Evolutionary conservation across 2,888 invertebrate species (phyloP), one percentile per base, ranked within the genome.

Genomic region (Cantharis rustica): DNA sequence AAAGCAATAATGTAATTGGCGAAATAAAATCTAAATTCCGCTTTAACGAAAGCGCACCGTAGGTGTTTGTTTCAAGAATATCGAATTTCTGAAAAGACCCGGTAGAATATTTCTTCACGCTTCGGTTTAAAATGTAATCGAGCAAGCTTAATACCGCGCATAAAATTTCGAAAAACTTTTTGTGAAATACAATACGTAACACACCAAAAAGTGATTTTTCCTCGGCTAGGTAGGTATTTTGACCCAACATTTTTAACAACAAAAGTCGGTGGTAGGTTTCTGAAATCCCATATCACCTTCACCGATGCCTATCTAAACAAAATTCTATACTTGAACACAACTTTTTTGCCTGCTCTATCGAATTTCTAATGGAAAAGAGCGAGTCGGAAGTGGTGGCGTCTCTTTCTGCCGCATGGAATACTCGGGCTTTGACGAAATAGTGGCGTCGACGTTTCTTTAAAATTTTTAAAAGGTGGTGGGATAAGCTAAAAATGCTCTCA

Each of bases 401-500:
- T 17, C 10, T 1, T 3, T 66, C 20, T 66, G 47, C 2, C 7
- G n/a, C 64, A 66, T 13, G 16, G 17, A 13, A 17, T n/a, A 11
- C 23, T 10, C 16, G 69, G 1, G n/a, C 61, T 13, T 16, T 10
- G 72, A n/a, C 61, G 68, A 27, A 73, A 72, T 73, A 61, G 66
- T 31, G 31, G 66, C 66, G 47, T 1, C 16, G 16, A 68, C 68
- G 31, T 72, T 72, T 20, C 66, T 73, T 47, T 61, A 68, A 73
- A 68, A 68, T 68, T 17, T 47, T 16, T 66, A 23, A 17, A 15
- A 73, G 61, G 73, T 61, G 61, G 68, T 72, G 72, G 72, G 68
- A 68, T 66, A 66, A 69, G 69, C 73, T 73, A 73, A 73, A 73
- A 73, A 73, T 69, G 73, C 69, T 73, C 68, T 69, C 69, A 63